A percentile compares a stretch with the other conserved stretches of the same genome.
phyloP scores from a whole-genome alignment of 1,140 invertebrate species.

The Matsumurasca onukii region DNA sequence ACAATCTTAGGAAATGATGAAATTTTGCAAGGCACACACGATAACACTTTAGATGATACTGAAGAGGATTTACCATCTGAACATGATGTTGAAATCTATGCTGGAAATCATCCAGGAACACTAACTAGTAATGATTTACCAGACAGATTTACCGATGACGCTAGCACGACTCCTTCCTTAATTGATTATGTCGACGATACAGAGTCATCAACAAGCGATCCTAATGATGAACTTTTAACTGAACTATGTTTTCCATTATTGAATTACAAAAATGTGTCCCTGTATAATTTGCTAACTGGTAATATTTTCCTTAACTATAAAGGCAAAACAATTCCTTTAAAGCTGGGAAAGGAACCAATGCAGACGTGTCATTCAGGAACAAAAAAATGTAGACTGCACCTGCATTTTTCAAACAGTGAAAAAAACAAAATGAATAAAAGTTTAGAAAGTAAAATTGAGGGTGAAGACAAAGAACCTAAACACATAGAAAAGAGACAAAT shows the following conservation, averaged over 20 bases:
- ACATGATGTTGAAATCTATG: neutral
- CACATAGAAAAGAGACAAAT: neutral
- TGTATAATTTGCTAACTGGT: neutral
- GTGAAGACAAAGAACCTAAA: neutral
- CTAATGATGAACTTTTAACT: neutral
- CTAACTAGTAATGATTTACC: no score
- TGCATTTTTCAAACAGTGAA: neutral
- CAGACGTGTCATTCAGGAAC: neutral
- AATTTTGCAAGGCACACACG: no score
- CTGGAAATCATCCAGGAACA: no score
- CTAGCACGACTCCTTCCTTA: no score
- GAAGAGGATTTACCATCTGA: no score
- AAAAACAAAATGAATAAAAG: neutral
- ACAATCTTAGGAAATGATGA: no score
- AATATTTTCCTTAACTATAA: neutral
- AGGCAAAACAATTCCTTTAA: neutral
- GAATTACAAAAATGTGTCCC: neutral
- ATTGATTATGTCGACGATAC: no score
- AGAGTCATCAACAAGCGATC: no score
- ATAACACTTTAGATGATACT: no score
- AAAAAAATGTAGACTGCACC: neutral
- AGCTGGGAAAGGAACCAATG: neutral
- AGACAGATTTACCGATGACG: no score
- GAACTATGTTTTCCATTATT: slow-evolving; percentile 11
- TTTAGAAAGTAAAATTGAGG: neutral